Evolutionary conservation across 2,113 vertebrate genomes (phyloP).

Genomic region (Melospiza georgiana): DNA sequence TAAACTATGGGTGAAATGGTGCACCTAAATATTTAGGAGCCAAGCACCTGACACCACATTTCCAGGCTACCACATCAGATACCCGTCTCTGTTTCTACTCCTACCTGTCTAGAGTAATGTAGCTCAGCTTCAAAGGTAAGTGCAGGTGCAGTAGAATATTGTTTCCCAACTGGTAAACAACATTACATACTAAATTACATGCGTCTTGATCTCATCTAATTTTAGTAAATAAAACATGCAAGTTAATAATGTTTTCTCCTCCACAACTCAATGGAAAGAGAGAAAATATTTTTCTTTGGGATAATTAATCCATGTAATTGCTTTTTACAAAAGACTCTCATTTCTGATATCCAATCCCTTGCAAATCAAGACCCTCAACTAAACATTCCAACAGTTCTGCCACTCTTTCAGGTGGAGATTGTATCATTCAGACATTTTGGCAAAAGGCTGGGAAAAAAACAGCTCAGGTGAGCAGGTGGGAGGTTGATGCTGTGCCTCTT

Average conservation of each 20-base stretch:
- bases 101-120: not conserved
- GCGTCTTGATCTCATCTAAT: not conserved
- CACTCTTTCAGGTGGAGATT: not conserved
- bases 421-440: not conserved
- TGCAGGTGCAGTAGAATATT: not conserved
- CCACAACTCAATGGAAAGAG: not conserved
- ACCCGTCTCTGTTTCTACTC: not conserved
- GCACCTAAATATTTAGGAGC: not conserved
- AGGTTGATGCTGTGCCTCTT: not conserved
- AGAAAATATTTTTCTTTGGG: not conserved
- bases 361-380: not conserved
- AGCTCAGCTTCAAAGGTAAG: not conserved
- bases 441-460: not conserved
- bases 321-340: not conserved
- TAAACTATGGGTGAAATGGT: not conserved
- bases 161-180: not conserved
- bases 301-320: not conserved
- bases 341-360: not conserved
- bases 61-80: conserved; percentile 11
- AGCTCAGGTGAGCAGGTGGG: not conserved
- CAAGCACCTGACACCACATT: not conserved
- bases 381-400: not conserved
- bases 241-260: not conserved
- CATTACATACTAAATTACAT: not conserved
- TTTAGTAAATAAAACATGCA: not conserved